Percentiles rank a stretch among this genome's conserved stretches.
These are phyloP conservation scores for Ormyrus nitidulus DNA, from an alignment of 2,888 invertebrate genomes.

Conservation along the genomic window DNA sequence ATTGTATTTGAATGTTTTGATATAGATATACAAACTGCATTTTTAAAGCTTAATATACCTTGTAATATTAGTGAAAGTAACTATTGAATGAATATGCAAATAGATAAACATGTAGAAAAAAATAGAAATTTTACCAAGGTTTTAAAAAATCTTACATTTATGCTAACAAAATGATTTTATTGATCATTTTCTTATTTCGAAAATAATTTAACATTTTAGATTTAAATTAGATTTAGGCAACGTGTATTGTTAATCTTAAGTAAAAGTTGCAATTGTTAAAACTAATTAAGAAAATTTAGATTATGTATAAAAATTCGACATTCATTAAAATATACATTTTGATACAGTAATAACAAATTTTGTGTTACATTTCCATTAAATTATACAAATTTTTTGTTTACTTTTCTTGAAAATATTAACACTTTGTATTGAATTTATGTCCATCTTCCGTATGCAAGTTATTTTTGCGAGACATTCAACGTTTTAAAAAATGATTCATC, in stretches of 20 bases:
- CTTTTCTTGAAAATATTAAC: too few relatives aligned
- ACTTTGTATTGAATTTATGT: too few relatives aligned
- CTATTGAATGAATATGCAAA: conserved; percentile 25
- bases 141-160: conserved; percentile 30
- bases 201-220: conserved; percentile 21
- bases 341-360: conserved; percentile 23
- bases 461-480: too few relatives aligned
- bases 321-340: conserved; percentile 46
- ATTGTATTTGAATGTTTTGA: conserved; percentile 41
- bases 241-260: conserved; percentile 46
- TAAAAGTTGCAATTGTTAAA: conserved; percentile 50
- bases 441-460: too few relatives aligned
- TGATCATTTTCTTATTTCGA: conserved; percentile 11
- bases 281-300: conserved; percentile 45
- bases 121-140: conserved; percentile 21
- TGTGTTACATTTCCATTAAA: background rate
- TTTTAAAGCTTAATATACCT: conserved; percentile 30
- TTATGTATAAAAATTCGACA: conserved; percentile 35
- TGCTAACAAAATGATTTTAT: conserved; percentile 7
- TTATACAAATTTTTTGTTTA: too few relatives aligned
- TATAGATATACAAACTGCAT: conserved; percentile 16
- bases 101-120: conserved; percentile 1
- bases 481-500: too few relatives aligned
- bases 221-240: conserved; percentile 23
- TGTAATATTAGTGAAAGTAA: conserved; percentile 20